phyloP scores from a whole-genome alignment of 2,888 invertebrate genomes.

The Drosophila trichaetosa region DNA sequence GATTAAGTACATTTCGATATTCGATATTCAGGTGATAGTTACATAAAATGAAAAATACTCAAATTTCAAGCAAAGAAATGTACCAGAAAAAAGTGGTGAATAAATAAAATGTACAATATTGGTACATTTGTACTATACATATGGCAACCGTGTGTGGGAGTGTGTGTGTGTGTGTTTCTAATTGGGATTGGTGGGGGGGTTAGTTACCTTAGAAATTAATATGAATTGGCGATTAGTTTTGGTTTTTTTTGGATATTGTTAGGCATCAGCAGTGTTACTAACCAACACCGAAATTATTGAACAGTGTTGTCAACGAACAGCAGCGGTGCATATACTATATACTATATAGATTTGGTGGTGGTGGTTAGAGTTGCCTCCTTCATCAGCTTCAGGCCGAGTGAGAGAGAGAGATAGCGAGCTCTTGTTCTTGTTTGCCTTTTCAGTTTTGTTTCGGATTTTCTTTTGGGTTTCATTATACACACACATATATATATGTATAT shows the following conservation, averaged over 20 bases:
- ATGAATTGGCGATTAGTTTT: constrained; percentile 79
- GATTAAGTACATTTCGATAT: background rate
- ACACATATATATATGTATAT: constrained; percentile 1
- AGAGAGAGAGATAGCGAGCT: constrained; percentile 13
- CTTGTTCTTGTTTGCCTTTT: constrained; percentile 20
- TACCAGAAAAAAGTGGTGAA: background rate
- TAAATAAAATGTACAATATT: background rate
- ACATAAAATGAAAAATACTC: background rate
- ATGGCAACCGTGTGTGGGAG: constrained; percentile 10
- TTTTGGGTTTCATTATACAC: constrained; percentile 18
- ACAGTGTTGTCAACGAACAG: constrained; percentile 37
- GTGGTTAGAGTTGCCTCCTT: constrained; percentile 28
- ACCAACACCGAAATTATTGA: constrained; percentile 44
- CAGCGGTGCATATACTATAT: constrained; percentile 46
- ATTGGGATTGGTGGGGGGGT: constrained; percentile 42
- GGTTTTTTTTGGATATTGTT: constrained; percentile 41
- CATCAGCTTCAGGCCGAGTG: constrained; percentile 23
- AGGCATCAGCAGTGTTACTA: constrained; percentile 54
- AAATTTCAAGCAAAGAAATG: background rate
- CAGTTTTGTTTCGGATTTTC: constrained; percentile 12
- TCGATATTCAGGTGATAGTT: background rate
- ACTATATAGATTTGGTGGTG: constrained; percentile 17
- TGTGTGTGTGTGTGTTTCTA: constrained; percentile 23
- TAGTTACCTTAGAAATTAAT: constrained; percentile 79
- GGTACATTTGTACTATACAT: background rate